Conservation (phyloP, 2,888 invertebrate genomes). For the Hyles lineata region DNA sequence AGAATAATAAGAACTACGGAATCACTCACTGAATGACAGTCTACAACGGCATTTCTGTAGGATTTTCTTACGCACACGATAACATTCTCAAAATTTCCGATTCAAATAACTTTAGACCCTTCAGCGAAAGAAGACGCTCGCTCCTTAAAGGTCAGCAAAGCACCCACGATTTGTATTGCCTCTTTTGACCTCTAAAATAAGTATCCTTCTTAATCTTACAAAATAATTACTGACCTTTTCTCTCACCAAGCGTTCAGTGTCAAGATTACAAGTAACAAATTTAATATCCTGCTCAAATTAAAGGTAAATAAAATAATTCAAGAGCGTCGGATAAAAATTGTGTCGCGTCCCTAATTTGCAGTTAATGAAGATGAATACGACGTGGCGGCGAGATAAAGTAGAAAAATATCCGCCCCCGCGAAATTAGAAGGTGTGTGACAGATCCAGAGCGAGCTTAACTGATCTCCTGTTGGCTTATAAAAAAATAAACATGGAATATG, state of each 20-base stretch:
- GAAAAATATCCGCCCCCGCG: conserved; percentile 6
- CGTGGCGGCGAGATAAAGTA: conserved; percentile 29
- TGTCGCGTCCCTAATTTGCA: conserved; percentile 37
- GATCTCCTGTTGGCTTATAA: not conserved
- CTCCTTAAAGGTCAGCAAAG: too few species aligned
- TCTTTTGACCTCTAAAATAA: too few species aligned
- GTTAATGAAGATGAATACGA: conserved; percentile 51
- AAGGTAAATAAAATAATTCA: not conserved
- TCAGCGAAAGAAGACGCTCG: too few species aligned
- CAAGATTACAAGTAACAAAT: not conserved
- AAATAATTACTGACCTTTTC: too few species aligned
- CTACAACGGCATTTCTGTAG: too few species aligned
- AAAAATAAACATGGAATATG: not conserved
- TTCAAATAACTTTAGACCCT: too few species aligned
- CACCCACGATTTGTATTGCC: too few species aligned
- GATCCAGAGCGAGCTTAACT: not conserved
- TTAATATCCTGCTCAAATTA: not conserved
- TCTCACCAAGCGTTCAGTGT: not conserved
- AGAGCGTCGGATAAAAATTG: conserved; percentile 9
- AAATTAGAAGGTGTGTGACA: conserved; percentile 1
- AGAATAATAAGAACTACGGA: too few species aligned
- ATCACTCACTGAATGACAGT: too few species aligned
- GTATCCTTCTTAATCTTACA: too few species aligned
- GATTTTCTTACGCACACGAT: too few species aligned
- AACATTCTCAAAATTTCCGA: too few species aligned